Evolutionary conservation across 2,113 vertebrate species (phyloP).

Genomic region (Hystrix cristata): DNA sequence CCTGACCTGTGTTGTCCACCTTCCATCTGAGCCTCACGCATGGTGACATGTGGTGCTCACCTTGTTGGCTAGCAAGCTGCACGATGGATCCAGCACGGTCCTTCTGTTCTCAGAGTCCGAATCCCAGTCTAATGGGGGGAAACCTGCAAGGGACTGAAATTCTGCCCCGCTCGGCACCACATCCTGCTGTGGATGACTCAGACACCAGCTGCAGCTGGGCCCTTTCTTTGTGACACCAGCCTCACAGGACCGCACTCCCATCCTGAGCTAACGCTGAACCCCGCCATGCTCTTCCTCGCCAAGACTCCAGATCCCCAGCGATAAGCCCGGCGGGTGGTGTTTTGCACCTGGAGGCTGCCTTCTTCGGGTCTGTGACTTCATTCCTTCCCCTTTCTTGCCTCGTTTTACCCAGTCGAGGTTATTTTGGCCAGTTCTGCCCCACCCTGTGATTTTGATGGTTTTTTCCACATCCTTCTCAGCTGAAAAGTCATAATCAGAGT

Average conservation of each 20-base stretch:
- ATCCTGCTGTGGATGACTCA: not conserved
- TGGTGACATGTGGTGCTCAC: not conserved
- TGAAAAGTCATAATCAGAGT: not conserved
- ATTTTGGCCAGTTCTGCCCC: not conserved
- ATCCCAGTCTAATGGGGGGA: not conserved
- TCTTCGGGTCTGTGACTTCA: not conserved
- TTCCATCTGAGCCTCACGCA: not conserved
- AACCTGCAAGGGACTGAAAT: not conserved
- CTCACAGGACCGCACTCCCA: not conserved
- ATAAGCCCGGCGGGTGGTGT: not conserved
- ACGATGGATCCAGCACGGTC: accelerated
- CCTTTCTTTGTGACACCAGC: not conserved
- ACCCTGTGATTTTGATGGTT: not conserved
- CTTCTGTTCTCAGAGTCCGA: not conserved
- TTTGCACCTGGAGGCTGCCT: not conserved
- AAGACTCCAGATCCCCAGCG: not conserved
- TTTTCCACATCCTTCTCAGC: not conserved
- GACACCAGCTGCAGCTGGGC: not conserved
- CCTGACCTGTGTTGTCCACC: not conserved
- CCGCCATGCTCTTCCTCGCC: not conserved
- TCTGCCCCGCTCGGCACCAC: not conserved
- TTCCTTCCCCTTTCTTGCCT: not conserved
- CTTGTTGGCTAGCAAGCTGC: not conserved
- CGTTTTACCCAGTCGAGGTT: not conserved
- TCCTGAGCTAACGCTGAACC: not conserved